These are phyloP conservation scores for Eudasyphora cyanicolor DNA, from an alignment of 2,888 invertebrate genomes.

Conservation along the genomic window DNA sequence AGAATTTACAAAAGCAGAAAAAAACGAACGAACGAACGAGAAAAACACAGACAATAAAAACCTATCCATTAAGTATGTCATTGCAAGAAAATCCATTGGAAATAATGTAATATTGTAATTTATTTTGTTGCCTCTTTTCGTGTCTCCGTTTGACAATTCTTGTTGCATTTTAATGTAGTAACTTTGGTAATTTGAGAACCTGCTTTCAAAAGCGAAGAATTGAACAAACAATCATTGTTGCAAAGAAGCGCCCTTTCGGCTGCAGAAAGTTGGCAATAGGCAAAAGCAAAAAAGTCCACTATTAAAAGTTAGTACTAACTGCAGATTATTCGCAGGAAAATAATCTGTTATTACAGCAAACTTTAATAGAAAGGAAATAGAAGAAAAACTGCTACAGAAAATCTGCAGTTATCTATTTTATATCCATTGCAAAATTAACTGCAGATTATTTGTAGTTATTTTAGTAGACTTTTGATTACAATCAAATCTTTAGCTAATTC, in stretches of 20 bases:
- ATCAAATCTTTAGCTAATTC: too few relatives aligned
- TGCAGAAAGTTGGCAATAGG: neutral
- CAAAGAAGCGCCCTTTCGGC: neutral
- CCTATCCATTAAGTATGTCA: neutral
- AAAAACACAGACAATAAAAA: neutral
- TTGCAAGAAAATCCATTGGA: neutral
- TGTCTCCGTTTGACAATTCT: neutral
- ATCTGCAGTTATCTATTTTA: too few relatives aligned
- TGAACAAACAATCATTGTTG: neutral
- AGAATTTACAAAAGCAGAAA: neutral
- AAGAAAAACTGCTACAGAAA: too few relatives aligned
- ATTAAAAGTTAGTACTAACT: too few relatives aligned
- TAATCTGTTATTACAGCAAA: too few relatives aligned
- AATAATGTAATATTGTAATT: neutral
- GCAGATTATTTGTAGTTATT: too few relatives aligned
- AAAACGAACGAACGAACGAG: too few relatives aligned
- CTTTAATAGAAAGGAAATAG: too few relatives aligned
- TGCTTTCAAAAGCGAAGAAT: neutral
- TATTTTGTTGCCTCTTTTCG: neutral
- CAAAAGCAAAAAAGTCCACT: too few relatives aligned
- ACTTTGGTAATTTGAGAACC: neutral
- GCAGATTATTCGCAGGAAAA: too few relatives aligned
- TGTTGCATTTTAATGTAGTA: neutral
- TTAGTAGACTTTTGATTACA: too few relatives aligned
- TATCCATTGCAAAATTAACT: too few relatives aligned